Base-by-base conservation (phyloP, 2,888 invertebrate genomes). In the Tholera decimalis region DNA sequence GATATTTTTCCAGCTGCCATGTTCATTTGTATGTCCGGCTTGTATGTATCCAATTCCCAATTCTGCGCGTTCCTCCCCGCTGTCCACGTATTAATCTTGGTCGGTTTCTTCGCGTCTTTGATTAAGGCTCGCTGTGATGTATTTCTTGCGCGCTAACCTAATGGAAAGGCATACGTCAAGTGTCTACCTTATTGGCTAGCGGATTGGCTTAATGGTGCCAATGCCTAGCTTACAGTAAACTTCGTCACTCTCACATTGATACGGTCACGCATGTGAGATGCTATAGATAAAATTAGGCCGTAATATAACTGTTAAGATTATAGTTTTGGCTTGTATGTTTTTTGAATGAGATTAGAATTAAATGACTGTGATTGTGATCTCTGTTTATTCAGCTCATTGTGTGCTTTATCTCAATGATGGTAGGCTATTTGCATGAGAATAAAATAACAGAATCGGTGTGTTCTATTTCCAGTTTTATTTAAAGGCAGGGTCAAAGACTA, bases 91-190 rank as follows among this genome's bases (percentile, higher is more conserved):
- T 95, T 94, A 93, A 94, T 95, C 93, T 93, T 89, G 85, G 83
- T 83, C 84, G 88, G 90, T 90, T 90, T 89, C 92, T 90, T 91
- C 89, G 90, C 86, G 91, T 91, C 93, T 93, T 93, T 95, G 94
- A 95, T 95, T 95, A 94, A 94, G 89, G 87, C 89, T 82, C 83
- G 85, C 88, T 79, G 91, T 95, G 94, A 95, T 94, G 93, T 94
- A 95, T 95, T 94, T 94, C 93, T 93, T 94, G 91, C 89, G 84
- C 89, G 89, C 89, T 88, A 91, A 92, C 93, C 89, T 95, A 95
- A 95, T 95, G 94, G 94, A 92, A 94, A 92, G 89, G 84, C 93
- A 94, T 95, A 92, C 92, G 89, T 95, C 95, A 95, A 94, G 94
- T 93, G 93, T 92, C 93, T 88, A 92, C 93, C 89, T 93, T 94